Base-by-base conservation (phyloP, 2,113 vertebrate species). In the Globicephala melas region DNA sequence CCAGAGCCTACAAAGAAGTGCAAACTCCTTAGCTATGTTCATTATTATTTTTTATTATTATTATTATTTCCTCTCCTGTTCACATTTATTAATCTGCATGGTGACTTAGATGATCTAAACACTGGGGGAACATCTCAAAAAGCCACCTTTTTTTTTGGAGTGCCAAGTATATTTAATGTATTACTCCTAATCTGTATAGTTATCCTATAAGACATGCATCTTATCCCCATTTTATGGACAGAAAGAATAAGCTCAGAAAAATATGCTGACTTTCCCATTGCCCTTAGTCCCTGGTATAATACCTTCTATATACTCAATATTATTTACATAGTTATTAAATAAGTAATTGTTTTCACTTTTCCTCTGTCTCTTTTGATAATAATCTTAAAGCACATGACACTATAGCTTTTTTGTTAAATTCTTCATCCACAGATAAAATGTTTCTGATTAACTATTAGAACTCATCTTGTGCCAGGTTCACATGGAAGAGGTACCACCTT, bases 371-470 rank as follows among this genome's bases (percentile, higher is more conserved):
- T 76, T 96, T 90, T 63, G 2, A 58, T 86, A 71, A 44, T 86
- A 92, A 79, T 38, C 38, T 81, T 79, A 70, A 81, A 38, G 17
- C 15, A 76, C 44, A 71, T 86, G 23, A 71, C 47, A 58, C 4
- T 68, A 68, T 15, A 71, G 82, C 23, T 44, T 91, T 87, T 83
- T 93, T 82, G 60, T 83, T 85, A 91, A 73, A 80, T 79, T 91
- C 4, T 91, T 95, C 36, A 80, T 74, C 36, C 33, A 86, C 31
- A 93, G 71, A 94, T 82, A 92, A 96, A 96, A 92, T n/a, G 23
- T 8, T 38, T 83, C 93, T 91, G 47, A 95, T 58, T 85, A 91
- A 83, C 68, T 79, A 41, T 53, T 73, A 94, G 33, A 95, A 86
- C 13, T 47, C 41, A 55, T 38, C 6, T 38, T 60, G 8, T 74